Base-by-base conservation (phyloP, 2,888 invertebrate species). In the Alloscopus bannaensis region DNA sequence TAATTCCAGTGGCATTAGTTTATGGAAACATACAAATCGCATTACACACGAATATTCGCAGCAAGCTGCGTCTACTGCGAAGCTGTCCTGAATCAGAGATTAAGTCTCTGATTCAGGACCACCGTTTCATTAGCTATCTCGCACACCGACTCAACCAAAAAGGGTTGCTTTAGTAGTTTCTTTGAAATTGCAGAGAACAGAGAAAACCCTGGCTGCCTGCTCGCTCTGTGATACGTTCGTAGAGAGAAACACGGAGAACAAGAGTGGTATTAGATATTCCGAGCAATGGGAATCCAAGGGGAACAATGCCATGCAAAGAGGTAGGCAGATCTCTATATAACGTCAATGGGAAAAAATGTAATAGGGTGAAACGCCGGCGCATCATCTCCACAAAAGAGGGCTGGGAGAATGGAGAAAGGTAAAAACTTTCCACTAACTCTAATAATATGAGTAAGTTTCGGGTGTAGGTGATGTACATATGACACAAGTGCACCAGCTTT, bases 311-410 rank as follows among this genome's bases (percentile, higher is more conserved):
- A 65, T 47, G 75, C 59, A 66, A 36, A n/a, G n/a, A 68, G 50
- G 42, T 57, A 31, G 31, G 66, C 28, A 57, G 57, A 65, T 66
- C 47, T 59, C 59, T 50, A 47, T 31, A 57, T 42, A 55, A 65
- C 59, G 36, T 45, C 47, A 57, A 45, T 65, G 31, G 29, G 26
- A 64, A 57, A n/a, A n/a, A 66, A 45, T 26, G 26, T 40, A 47
- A 45, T 57, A 57, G 57, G 64, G 75, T 60, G 75, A 75, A 66
- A 75, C 75, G 66, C 66, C 75, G 75, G 75, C 75, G 75, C 75
- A 75, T 59, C 65, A 47, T 66, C 36, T 59, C 47, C 31, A 28
- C 28, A 28, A 16, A 36, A 62, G 13, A 24, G 59, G 42, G n/a
- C n/a, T n/a, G n/a, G n/a, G n/a, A n/a, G n/a, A 62, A n/a, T 3